Evolutionary conservation across 2,113 vertebrate genomes (phyloP).

Genomic region (Lepus americanus): DNA sequence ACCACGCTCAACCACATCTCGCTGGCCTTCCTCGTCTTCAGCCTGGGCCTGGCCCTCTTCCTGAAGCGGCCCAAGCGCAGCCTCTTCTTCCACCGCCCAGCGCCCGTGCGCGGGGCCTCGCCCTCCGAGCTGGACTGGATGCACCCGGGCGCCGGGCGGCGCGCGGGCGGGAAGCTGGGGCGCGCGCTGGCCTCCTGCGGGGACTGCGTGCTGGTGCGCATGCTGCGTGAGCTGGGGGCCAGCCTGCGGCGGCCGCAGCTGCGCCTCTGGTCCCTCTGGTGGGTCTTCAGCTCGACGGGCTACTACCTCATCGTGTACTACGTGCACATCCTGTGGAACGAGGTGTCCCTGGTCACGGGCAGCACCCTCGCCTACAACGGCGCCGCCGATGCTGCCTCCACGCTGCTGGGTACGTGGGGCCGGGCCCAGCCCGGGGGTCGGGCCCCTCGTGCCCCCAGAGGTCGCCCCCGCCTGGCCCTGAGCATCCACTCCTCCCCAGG

Average conservation of each 20-base stretch:
- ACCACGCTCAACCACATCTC: conserved; percentile 89
- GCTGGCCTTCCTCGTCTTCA: conserved; percentile 91
- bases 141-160: conserved; percentile 67
- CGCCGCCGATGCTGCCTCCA: conserved; percentile 94
- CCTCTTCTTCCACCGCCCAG: conserved; percentile 93
- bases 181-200: conserved; percentile 76
- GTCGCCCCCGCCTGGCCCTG: rapidly evolving
- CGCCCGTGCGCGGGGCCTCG: rapidly evolving
- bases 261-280: conserved; percentile 97
- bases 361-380: conserved; percentile 92
- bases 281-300: conserved; percentile 95
- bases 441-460: rapidly evolving
- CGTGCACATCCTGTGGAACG: conserved; percentile 95
- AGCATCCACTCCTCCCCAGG: conserved; percentile 85
- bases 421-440: too few species aligned
- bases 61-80: conserved; percentile 94
- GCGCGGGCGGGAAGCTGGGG: rapidly evolving
- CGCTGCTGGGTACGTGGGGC: conserved; percentile 90
- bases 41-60: conserved; percentile 91
- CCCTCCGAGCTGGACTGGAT: conserved; percentile 82
- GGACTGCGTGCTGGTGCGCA: conserved; percentile 86
- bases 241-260: conserved; percentile 88
- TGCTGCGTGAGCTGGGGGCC: conserved; percentile 89
- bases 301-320: conserved; percentile 98
- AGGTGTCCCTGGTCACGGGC: conserved; percentile 79